phyloP scores from a whole-genome alignment of 2,113 vertebrate genomes.

The Silurus glanis region DNA sequence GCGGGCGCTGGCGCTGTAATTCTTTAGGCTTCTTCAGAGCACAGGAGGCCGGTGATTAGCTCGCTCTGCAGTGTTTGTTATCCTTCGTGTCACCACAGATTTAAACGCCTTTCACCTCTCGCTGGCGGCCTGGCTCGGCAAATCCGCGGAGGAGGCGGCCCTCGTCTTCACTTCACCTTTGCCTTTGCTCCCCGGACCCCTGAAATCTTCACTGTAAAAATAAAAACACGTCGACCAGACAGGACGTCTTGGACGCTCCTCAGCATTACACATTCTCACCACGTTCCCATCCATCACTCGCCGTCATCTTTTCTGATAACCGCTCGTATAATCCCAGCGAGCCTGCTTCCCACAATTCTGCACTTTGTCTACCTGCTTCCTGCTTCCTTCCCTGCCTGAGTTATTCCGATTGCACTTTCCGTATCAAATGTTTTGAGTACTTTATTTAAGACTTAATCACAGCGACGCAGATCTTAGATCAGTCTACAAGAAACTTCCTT shows the following conservation, averaged over 20 bases:
- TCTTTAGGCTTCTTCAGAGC: conserved; percentile 58
- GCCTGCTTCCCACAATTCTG: conserved; percentile 47
- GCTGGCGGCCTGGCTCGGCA: conserved; percentile 21
- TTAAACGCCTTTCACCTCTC: conserved; percentile 55
- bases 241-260: background rate
- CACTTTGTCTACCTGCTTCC: conserved; percentile 52
- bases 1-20: conserved; percentile 61
- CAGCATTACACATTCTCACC: background rate
- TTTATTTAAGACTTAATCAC: background rate
- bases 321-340: background rate
- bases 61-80: conserved; percentile 54
- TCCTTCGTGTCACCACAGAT: conserved; percentile 60
- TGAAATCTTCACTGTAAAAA: conserved; percentile 2
- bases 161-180: background rate
- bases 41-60: conserved; percentile 56
- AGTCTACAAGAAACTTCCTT: background rate
- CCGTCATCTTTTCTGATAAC: conserved; percentile 23
- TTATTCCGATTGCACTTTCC: conserved; percentile 48
- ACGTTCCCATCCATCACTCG: background rate
- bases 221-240: background rate
- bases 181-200: background rate
- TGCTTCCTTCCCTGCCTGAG: conserved; percentile 58
- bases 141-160: conserved; percentile 25
- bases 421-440: background rate
- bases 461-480: background rate